Conservation (phyloP, 2,888 invertebrate species). For the Pandemis corylana region DNA sequence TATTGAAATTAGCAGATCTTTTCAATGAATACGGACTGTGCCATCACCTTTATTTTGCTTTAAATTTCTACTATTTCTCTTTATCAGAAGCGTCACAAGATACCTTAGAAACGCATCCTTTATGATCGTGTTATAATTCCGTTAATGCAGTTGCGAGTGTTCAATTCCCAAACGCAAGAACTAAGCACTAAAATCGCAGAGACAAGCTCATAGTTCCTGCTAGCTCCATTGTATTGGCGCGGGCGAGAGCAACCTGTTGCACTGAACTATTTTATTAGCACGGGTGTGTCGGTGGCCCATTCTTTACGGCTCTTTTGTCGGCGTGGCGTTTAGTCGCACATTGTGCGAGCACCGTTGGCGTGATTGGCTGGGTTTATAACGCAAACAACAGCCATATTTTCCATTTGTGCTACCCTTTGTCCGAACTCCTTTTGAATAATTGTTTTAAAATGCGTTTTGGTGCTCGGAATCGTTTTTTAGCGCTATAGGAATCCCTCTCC, state of each 20-base stretch:
- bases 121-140: conserved; percentile 10
- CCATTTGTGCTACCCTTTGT: conserved; percentile 63
- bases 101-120: background rate
- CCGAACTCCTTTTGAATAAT: conserved; percentile 53
- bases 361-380: conserved; percentile 78
- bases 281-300: conserved; percentile 80
- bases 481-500: background rate
- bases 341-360: conserved; percentile 64
- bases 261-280: conserved; percentile 82
- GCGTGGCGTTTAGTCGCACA: conserved; percentile 76
- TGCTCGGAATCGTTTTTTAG: conserved; percentile 35
- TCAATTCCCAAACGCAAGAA: conserved; percentile 38
- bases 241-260: conserved; percentile 78
- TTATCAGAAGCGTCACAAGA: background rate
- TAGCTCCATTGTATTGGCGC: conserved; percentile 73
- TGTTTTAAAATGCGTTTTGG: conserved; percentile 53
- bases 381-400: conserved; percentile 72
- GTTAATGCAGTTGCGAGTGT: conserved; percentile 15
- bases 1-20: background rate
- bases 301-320: conserved; percentile 83
- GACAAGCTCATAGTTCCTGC: conserved; percentile 61
- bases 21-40: background rate
- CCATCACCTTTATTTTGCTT: background rate
- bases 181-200: conserved; percentile 60
- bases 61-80: background rate